A percentile compares a stretch with the other conserved stretches of the same genome.
phyloP scores from a whole-genome alignment of 1,140 invertebrate species.

The Drosophila tani region DNA sequence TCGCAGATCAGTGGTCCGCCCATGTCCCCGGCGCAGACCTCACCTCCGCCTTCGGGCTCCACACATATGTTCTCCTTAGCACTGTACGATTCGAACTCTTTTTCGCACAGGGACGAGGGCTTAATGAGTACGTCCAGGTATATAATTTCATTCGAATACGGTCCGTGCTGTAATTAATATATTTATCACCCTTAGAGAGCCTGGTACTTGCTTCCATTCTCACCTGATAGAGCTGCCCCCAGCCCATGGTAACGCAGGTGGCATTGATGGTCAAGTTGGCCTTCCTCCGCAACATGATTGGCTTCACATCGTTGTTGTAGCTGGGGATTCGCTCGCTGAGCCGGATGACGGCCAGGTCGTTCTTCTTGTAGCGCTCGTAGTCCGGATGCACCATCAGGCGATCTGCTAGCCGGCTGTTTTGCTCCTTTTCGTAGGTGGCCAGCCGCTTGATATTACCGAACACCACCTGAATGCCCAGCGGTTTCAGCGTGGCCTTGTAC shows the following conservation, averaged over 20 bases:
- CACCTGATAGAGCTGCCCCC: constrained; percentile 65
- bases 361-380: constrained; percentile 32
- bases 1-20: constrained; percentile 57
- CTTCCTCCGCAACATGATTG: not conserved
- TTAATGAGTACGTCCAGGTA: constrained; percentile 37
- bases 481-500: constrained; percentile 55
- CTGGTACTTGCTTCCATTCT: not conserved
- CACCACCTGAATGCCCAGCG: constrained; percentile 38
- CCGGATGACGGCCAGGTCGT: constrained; percentile 55
- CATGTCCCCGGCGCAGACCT: constrained; percentile 59
- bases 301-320: constrained; percentile 23
- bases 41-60: not conserved
- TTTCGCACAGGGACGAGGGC: not conserved
- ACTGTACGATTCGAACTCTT: not conserved
- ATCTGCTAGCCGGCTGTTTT: constrained; percentile 16
- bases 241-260: constrained; percentile 50
- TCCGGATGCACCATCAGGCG: constrained; percentile 49
- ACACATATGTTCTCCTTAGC: constrained; percentile 26
- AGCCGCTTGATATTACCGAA: constrained; percentile 26
- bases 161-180: constrained; percentile 49
- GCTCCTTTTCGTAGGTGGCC: rapidly evolving
- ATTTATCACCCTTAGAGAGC: not conserved
- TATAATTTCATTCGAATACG: constrained; percentile 53
- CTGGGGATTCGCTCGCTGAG: constrained; percentile 24
- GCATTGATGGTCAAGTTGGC: not conserved